A percentile compares a stretch with the other conserved stretches of the same genome.
phyloP scores from a whole-genome alignment of 2,797 vertebrate genomes.

The Takifugu ocellatus region DNA sequence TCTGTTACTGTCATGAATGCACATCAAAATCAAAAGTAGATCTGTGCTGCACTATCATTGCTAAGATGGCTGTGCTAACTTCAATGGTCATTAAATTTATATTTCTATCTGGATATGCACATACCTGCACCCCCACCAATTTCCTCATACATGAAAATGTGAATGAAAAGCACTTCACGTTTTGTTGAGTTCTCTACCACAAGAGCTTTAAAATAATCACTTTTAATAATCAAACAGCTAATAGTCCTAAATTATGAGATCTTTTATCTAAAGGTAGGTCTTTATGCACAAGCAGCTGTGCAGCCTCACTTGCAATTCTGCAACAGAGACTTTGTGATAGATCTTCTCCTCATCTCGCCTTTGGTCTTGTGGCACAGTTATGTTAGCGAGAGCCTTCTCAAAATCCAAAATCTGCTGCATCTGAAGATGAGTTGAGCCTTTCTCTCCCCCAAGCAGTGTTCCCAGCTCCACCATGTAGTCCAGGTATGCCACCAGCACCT shows the following conservation, averaged over 20 bases:
- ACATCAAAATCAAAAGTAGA: too few species aligned
- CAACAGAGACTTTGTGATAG: conserved; percentile 90
- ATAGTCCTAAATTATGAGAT: too few species aligned
- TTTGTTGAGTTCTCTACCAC: not conserved
- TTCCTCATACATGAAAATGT: not conserved
- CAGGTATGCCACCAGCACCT: conserved; percentile 91
- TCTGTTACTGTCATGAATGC: too few species aligned
- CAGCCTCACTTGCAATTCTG: conserved; percentile 81
- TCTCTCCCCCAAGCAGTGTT: conserved; percentile 82
- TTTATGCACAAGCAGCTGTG: not conserved
- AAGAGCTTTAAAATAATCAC: not conserved
- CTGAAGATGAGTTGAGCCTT: conserved; percentile 75
- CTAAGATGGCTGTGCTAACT: too few species aligned
- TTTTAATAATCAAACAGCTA: too few species aligned
- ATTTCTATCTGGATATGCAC: too few species aligned
- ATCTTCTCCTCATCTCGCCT: conserved; percentile 94
- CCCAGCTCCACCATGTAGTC: conserved; percentile 97
- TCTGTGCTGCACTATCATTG: too few species aligned
- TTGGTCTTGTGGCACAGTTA: conserved; percentile 94
- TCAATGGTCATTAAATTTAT: too few species aligned
- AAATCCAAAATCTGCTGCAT: conserved; percentile 93
- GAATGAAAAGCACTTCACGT: not conserved
- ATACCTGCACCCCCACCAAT: not conserved
- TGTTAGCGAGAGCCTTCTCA: conserved; percentile 86
- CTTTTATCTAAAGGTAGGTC: not conserved